A percentile compares a stretch with the other conserved stretches of the same genome.
Conservation (phyloP, 1,140 invertebrate genomes). For the Saxidomus purpurata region DNA sequence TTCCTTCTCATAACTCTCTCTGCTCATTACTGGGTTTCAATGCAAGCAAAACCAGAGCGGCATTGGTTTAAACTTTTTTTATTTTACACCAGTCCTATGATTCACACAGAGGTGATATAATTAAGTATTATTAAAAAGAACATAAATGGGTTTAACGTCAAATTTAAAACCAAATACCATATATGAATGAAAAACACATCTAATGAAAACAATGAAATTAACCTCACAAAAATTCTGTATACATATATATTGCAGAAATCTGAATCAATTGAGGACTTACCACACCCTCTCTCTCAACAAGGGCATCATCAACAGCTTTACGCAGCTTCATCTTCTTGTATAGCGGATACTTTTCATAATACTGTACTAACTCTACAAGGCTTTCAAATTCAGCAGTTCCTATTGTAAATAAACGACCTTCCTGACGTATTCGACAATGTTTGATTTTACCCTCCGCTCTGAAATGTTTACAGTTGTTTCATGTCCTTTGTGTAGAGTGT, state of each 20-base stretch:
- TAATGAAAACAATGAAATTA: not conserved
- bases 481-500: not conserved
- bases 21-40: too few species aligned
- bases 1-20: too few species aligned
- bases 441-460: conserved; percentile 97
- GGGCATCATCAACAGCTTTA: conserved; percentile 94
- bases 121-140: too few species aligned
- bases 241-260: not conserved
- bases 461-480: conserved; percentile 33
- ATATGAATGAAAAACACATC: too few species aligned
- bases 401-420: conserved; percentile 96
- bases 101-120: too few species aligned
- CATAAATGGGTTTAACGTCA: too few species aligned
- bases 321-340: conserved; percentile 96
- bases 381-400: conserved; percentile 97
- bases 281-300: conserved; percentile 89
- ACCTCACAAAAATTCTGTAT: not conserved
- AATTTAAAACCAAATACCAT: too few species aligned
- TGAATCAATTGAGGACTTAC: conserved; percentile 87
- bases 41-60: too few species aligned
- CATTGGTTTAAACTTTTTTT: too few species aligned
- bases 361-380: conserved; percentile 95
- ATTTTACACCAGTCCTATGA: too few species aligned
- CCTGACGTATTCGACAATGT: conserved; percentile 96
- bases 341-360: conserved; percentile 96